Base-by-base conservation (phyloP, 2,113 vertebrate genomes). In the Protobothrops mucrosquamatus region DNA sequence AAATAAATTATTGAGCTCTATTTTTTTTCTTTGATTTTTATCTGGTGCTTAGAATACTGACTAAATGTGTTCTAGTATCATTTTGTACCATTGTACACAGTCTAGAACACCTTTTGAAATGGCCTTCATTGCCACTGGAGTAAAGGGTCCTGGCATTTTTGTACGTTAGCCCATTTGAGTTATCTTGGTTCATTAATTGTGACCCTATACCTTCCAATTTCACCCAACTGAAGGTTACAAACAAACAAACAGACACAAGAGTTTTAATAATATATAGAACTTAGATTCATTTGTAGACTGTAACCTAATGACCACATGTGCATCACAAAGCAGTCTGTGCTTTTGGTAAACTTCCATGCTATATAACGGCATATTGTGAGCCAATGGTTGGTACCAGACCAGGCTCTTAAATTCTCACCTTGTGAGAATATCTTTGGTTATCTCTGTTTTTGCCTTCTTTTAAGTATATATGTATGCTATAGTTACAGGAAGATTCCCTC, bases 361-460 rank as follows among this genome's bases (percentile, higher is more conserved):
- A 43, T 6, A 39, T 81, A 81, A 81, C 15, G 20, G 39, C 34
- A 81, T 39, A 20, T 20, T 81, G 34, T 43, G 74, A 43, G 18
- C 3, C 74, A 52, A 14, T 26, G 29, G 48, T 29, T 87, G 48
- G 48, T 48, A 54, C 6, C 15, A 34, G 26, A n/a, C 1, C 22
- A 1, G 9, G 48, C 15, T n/a, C n/a, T n/a, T 88, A 55, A 54
- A n/a, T 55, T 52, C 87, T 52, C 51, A 88, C 54, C 51, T 88
- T 88, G 29, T 88, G n/a, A n/a, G n/a, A n/a, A 92, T 4, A 61
- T 0, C 0, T 52, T 54, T 52, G 24, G 91, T 59, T 0, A 0
- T 7, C 51, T 88, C 87, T 52, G 18, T 88, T 55, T 51, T 51
- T 55, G 51, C 29, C 29, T n/a, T 52, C 15, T 18, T 43, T 81